phyloP scores from a whole-genome alignment of 1,140 invertebrate genomes.

The Drosophila repleta region DNA sequence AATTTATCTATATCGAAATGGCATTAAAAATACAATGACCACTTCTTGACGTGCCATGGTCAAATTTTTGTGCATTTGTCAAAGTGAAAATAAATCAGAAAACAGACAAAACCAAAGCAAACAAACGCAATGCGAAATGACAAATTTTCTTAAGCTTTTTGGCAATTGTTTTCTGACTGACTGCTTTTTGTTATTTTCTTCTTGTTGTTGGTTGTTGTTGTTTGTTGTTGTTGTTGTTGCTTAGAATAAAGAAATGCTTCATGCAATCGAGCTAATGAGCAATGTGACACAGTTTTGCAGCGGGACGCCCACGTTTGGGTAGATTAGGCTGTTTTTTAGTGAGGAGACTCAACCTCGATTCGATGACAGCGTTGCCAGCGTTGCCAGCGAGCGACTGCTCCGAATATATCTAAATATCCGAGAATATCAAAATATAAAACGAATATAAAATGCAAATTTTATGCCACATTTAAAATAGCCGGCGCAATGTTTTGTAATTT shows the following conservation, averaged over 20 bases:
- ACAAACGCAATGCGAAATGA: slow-evolving; percentile 57
- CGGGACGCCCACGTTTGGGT: slow-evolving; percentile 51
- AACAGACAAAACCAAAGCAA: slow-evolving; percentile 50
- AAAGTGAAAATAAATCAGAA: slow-evolving; percentile 79
- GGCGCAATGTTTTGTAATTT: slow-evolving; percentile 75
- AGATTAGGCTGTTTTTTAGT: slow-evolving; percentile 61
- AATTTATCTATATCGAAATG: slow-evolving; percentile 74
- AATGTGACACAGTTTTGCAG: slow-evolving; percentile 73
- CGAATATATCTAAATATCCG: slow-evolving; percentile 42
- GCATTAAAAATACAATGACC: slow-evolving; percentile 80
- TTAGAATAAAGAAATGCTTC: slow-evolving; percentile 60
- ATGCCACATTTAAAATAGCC: slow-evolving; percentile 80
- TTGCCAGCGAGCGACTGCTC: slow-evolving; percentile 23
- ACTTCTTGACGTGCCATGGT: slow-evolving; percentile 80
- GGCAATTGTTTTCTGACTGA: slow-evolving; percentile 45
- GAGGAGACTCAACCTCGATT: slow-evolving; percentile 60
- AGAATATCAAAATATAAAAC: slow-evolving; percentile 10
- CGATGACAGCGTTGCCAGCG: slow-evolving; percentile 58
- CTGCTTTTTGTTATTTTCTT: slow-evolving; percentile 6
- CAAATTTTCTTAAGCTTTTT: slow-evolving; percentile 58
- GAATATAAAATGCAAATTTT: slow-evolving; percentile 78
- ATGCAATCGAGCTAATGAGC: slow-evolving; percentile 72
- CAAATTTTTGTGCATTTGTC: slow-evolving; percentile 82
- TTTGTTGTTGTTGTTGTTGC: slow-evolving; percentile 25
- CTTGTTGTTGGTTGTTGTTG: background rate